Base-by-base conservation (phyloP, 2,888 invertebrate genomes). In the Merodon equestris region DNA sequence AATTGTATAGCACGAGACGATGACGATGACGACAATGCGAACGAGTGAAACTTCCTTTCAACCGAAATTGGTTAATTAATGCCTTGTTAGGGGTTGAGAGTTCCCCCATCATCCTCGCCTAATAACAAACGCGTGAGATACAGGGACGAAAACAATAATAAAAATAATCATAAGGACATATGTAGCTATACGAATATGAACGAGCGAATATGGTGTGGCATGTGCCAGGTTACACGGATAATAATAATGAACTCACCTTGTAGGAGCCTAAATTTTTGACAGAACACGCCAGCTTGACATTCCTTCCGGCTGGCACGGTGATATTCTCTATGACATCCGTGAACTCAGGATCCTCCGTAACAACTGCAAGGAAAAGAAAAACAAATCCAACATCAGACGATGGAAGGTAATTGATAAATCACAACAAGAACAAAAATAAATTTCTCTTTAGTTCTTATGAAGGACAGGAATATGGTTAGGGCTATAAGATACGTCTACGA, bases 261-360 rank as follows among this genome's bases (percentile, higher is more conserved):
- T 88, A 89, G 27, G 89, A 86, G 82, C 89, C 89, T 13, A 89
- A 84, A 86, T 89, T 89, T 85, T 89, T 89, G 51, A 89, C 89
- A 44, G 89, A 89, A 76, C 89, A 89, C 57, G 89, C 89, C 83
- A 89, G 85, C 84, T 88, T 89, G 53, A 89, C 88, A 84, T 89
- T 89, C 70, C 89, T 84, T 75, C 89, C 89, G 79, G 89, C 89
- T 76, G 96, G 94, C 82, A 96, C 95, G 61, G 96, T 97, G 84
- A 95, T 94, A 90, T 97, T 97, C 88, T 95, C 94, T 85, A 97
- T 96, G 85, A 94, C 93, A 88, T 96, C 96, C 74, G 95, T 93
- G 89, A 97, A 97, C 89, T 96, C 96, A 1, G 97, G 97, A 90
- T 96, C 96, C 85, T 94, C 94, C 45, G 92, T 91, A 83, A 94